Base-by-base conservation (phyloP, 2,113 vertebrate genomes). In the Catharus fuscescens region DNA sequence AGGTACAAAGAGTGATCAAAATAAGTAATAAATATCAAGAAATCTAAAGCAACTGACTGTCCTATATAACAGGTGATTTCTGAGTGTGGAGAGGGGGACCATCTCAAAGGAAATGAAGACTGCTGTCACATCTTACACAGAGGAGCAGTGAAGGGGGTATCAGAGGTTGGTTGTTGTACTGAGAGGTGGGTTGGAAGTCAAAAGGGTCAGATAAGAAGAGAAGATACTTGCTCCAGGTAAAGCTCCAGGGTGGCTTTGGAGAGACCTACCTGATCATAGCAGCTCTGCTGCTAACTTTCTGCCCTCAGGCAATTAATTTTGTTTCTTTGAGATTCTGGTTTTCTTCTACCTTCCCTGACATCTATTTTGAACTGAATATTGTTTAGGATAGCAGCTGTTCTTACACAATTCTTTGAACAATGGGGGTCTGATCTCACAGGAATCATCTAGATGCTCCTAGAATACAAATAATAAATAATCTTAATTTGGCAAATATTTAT, bases 401-500 rank as follows among this genome's bases (percentile, higher is more conserved):
- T 79, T 57, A 90, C 4, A 56, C 11, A 56, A 23, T 57, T 92
- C 88, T 44, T 79, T 73, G 23, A 88, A 81, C 61, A 90, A 90
- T 31, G 52, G 47, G 8, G 6, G 8, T 88, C 38, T 90, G 59
- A 77, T 83, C 82, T 92, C 94, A 66, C 0, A 2, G 60, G 79
- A 90, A 10, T 31, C 80, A 53, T 93, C 38, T 64, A 77, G 62
- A 61, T 69, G 88, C 4, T 80, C 31, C 52, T 80, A 67, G 62
- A 66, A 94, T 92, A 79, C 34, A 86, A 91, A 91, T 91, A 80
- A 89, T 93, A 87, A 87, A 64, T 88, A 92, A 84, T 61, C 42
- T 80, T 90, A 80, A 90, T 95, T 94, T 90, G 73, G 34, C 48
- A 96, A 93, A 62, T 92, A 97, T 89, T 90, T 96, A 92, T 97